phyloP scores from a whole-genome alignment of 2,888 invertebrate species.

The Diarsia rubi region DNA sequence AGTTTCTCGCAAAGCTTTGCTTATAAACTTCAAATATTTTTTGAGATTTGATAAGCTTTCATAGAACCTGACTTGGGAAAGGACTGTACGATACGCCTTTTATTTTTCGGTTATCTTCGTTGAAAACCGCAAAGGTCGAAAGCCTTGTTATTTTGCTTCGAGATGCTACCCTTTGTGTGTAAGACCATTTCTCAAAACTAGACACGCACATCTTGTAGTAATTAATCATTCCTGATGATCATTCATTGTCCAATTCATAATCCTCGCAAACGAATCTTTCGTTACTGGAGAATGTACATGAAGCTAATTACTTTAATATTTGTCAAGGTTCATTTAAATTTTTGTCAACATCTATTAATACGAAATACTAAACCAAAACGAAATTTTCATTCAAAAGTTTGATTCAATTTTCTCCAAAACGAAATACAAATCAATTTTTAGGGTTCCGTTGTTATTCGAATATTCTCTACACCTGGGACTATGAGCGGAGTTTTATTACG shows the following conservation, averaged over 20 bases:
- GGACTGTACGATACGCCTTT: conserved; percentile 19
- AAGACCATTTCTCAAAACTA: conserved; percentile 42
- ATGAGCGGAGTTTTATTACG: conserved; percentile 60
- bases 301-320: conserved; percentile 20
- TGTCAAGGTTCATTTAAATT: conserved; percentile 3
- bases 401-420: conserved; percentile 57
- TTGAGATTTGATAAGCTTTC: conserved; percentile 32
- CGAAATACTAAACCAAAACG: conserved; percentile 49
- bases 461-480: conserved; percentile 62
- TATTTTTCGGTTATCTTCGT: conserved; percentile 17
- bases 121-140: conserved; percentile 10
- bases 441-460: conserved; percentile 52
- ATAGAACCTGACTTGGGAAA: conserved; percentile 24
- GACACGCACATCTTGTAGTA: conserved; percentile 48
- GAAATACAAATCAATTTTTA: conserved; percentile 58
- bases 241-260: conserved; percentile 36
- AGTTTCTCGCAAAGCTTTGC: conserved; percentile 26
- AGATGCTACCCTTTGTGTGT: conserved; percentile 30
- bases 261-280: conserved; percentile 7
- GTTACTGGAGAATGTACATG: background rate
- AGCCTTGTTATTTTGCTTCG: conserved; percentile 26
- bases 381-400: no score
- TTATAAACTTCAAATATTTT: conserved; percentile 44
- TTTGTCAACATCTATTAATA: conserved; percentile 19
- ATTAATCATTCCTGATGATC: conserved; percentile 52